These are phyloP conservation scores for Lacanobia oleracea DNA, from an alignment of 2,888 invertebrate species.

Conservation along the genomic window DNA sequence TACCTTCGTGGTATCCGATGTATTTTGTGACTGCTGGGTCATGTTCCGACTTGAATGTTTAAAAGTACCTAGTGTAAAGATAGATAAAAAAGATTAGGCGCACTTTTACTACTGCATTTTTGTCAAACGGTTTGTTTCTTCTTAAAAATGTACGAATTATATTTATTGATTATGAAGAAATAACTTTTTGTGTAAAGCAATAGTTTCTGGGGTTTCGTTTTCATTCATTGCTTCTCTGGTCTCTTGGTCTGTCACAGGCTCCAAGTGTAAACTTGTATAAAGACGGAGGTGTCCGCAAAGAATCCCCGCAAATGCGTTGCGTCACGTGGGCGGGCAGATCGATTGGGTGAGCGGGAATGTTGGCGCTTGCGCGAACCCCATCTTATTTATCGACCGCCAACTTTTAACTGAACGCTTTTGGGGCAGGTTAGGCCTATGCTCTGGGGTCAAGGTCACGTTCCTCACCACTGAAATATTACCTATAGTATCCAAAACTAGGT, in stretches of 20 bases:
- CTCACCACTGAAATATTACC: conserved; percentile 62
- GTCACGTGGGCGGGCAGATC: conserved; percentile 89
- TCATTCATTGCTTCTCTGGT: conserved; percentile 12
- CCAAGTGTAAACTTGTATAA: conserved; percentile 62
- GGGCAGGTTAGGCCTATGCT: conserved; percentile 91
- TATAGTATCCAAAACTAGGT: conserved; percentile 47
- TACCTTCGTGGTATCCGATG: conserved; percentile 2
- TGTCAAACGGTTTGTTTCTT: not conserved
- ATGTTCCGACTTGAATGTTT: conserved; percentile 14
- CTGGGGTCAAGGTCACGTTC: conserved; percentile 89
- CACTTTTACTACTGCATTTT: not conserved
- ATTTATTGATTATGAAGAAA: conserved; percentile 1
- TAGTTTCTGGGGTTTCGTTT: conserved; percentile 15
- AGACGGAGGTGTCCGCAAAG: conserved; percentile 81
- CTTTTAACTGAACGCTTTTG: conserved; percentile 88
- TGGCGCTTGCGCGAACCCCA: conserved; percentile 86
- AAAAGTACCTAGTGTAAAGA: conserved; percentile 7
- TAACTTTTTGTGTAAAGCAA: not conserved
- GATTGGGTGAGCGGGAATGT: conserved; percentile 79
- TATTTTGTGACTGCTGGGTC: conserved; percentile 23
- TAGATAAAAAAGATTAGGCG: not conserved
- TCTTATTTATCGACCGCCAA: conserved; percentile 86
- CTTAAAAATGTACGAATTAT: conserved; percentile 10
- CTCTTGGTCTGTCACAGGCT: conserved; percentile 43
- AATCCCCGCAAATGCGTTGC: conserved; percentile 89